These are phyloP conservation scores for Coelopa frigida DNA, from an alignment of 1,140 invertebrate genomes.

Conservation along the genomic window DNA sequence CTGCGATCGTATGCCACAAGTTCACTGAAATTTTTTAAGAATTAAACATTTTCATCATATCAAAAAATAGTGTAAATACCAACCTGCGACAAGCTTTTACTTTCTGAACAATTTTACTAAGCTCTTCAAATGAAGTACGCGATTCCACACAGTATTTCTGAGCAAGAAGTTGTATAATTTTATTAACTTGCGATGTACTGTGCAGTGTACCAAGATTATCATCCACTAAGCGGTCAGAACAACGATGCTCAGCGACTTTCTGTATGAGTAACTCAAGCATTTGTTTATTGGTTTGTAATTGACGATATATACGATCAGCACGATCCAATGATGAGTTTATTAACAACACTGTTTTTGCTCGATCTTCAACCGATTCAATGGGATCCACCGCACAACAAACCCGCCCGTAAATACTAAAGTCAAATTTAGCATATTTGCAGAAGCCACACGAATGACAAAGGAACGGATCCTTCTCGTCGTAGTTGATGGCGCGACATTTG, in stretches of 20 bases:
- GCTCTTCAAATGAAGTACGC: slow-evolving; percentile 88
- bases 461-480: slow-evolving; percentile 99
- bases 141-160: slow-evolving; percentile 94
- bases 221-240: slow-evolving; percentile 41
- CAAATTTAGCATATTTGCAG: slow-evolving; percentile 99
- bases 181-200: slow-evolving; percentile 61
- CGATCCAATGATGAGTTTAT: slow-evolving; percentile 89
- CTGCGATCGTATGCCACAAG: slow-evolving; percentile 87
- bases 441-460: slow-evolving; percentile 97
- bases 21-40: slow-evolving; percentile 50
- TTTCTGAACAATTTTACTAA: slow-evolving; percentile 92
- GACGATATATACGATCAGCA: slow-evolving; percentile 89
- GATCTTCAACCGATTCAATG: slow-evolving; percentile 93
- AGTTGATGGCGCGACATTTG: slow-evolving; percentile 96
- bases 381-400: slow-evolving; percentile 94
- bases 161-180: slow-evolving; percentile 77
- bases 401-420: slow-evolving; percentile 83
- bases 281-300: slow-evolving; percentile 82
- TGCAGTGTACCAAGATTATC: slow-evolving; percentile 47
- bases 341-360: slow-evolving; percentile 86
- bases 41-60: slow-evolving; percentile 4
- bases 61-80: slow-evolving; percentile 10
- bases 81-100: slow-evolving; percentile 73
- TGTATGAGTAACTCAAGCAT: slow-evolving; percentile 60
- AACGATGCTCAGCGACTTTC: slow-evolving; percentile 42